Evolutionary conservation across 2,888 invertebrate genomes (phyloP).

Genomic region (Steinernema scapterisci): DNA sequence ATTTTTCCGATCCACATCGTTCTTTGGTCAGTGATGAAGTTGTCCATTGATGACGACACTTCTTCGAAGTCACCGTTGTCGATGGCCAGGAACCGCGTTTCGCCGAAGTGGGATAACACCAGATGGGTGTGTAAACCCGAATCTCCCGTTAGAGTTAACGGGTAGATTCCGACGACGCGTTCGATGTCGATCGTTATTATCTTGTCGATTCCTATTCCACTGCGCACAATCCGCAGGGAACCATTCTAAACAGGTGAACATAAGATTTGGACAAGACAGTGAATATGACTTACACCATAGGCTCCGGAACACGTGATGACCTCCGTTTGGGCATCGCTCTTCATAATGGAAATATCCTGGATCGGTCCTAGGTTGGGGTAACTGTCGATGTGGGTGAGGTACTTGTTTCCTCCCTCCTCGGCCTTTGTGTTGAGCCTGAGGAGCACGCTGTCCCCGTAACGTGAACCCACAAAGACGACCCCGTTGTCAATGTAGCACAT

Average conservation of each 20-base stretch:
- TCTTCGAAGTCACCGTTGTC: conserved; percentile 97
- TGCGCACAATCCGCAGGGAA: conserved; percentile 91
- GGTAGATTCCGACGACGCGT: conserved; percentile 38
- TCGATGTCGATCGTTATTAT: conserved; percentile 86
- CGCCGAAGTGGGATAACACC: conserved; percentile 93
- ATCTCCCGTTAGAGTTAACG: conserved; percentile 35
- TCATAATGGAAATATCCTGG: conserved; percentile 70
- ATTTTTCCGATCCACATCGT: conserved; percentile 14
- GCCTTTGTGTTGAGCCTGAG: conserved; percentile 72
- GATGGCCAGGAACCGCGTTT: conserved; percentile 79
- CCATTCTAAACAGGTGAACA: conserved; percentile 82
- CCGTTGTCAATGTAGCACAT: conserved; percentile 97
- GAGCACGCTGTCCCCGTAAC: conserved; percentile 93
- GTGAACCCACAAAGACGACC: conserved; percentile 89
- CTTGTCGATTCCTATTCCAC: conserved; percentile 88
- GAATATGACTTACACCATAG: conserved; percentile 83
- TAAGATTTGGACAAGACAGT: neutral
- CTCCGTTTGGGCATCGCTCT: conserved; percentile 86
- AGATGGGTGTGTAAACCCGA: conserved; percentile 78
- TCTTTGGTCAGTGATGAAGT: conserved; percentile 72
- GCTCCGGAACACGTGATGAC: conserved; percentile 96
- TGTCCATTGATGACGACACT: conserved; percentile 40
- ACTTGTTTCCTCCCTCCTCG: conserved; percentile 38
- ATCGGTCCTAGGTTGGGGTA: conserved; percentile 97
- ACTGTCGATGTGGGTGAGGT: conserved; percentile 84